Evolutionary conservation across 2,113 vertebrate genomes (phyloP), one percentile per base, ranked within the genome.

Genomic region (Paedocypris sp.): DNA sequence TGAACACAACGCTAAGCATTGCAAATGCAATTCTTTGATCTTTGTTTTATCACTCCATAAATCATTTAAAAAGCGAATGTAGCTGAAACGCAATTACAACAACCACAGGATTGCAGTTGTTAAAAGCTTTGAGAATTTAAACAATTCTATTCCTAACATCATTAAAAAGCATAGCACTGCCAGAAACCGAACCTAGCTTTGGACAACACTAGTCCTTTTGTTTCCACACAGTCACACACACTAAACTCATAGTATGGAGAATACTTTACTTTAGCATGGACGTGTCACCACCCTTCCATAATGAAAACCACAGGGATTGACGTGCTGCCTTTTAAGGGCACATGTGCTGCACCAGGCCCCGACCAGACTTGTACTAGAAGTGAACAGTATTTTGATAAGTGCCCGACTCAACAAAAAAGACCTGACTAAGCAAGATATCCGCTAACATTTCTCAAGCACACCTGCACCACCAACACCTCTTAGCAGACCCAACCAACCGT

Each of bases 151-250:
- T 35, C 61, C 28, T n/a, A 39, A 10, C 38, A 9, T 66, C 22
- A 51, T 64, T 69, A 59, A 73, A 64, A 64, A 20, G 26, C 42
- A 49, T 36, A 61, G 4, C 41, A 23, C 19, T 35, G 65, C 62
- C 58, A 56, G 43, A 31, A 57, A 64, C 16, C 20, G 15, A 18
- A 35, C 36, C 32, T 47, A 38, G 33, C 31, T 53, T 16, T 12
- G 41, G 31, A 23, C 36, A 67, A 73, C 69, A 69, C 67, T 62
- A 26, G 45, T 12, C 31, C 63, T 76, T n/a, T 76, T 73, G 63
- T 73, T 70, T 60, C 25, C 33, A 53, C 32, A 41, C 12, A 20
- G 43, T 64, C 62, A 43, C 56, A 31, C 46, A 13, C 23, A 32
- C 33, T 64, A 28, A 49, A 51, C 26, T 43, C 20, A n/a, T 18